Percentiles rank a stretch among this genome's conserved stretches.
Evolutionary conservation across 53 echinoderm and acorn worm genomes (phyloP).

Genomic region (Paelopatides confundens): DNA sequence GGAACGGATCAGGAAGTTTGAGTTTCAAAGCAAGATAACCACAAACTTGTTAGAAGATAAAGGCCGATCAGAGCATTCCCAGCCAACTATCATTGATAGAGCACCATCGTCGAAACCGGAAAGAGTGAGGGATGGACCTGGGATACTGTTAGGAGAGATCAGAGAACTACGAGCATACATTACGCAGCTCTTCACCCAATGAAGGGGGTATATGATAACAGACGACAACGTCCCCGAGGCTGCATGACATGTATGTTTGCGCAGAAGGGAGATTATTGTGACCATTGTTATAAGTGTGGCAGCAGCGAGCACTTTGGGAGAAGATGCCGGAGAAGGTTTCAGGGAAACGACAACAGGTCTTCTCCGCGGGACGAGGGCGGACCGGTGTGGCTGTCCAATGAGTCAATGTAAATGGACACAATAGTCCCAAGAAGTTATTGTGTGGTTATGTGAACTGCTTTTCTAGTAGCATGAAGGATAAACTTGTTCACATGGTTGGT

Average conservation of each 20-base stretch:
- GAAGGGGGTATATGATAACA: neutral
- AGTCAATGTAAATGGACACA: neutral
- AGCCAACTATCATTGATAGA: neutral
- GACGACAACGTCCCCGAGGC: neutral
- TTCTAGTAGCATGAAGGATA: neutral
- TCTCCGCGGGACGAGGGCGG: constrained; percentile 44
- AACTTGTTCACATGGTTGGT: constrained; percentile 11
- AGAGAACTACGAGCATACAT: constrained; percentile 12
- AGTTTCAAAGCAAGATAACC: neutral
- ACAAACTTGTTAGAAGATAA: neutral
- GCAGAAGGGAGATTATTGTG: constrained; percentile 11
- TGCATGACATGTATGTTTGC: neutral
- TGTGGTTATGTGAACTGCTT: neutral
- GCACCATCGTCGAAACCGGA: neutral
- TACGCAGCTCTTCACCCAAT: neutral
- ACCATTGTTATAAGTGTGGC: constrained; percentile 47
- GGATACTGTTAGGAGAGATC: constrained; percentile 22
- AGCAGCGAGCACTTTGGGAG: constrained; percentile 9
- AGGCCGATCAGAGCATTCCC: neutral
- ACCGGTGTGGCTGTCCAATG: neutral
- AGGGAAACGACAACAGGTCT: constrained; percentile 49
- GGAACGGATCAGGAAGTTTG: constrained; percentile 27
- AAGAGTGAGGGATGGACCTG: neutral
- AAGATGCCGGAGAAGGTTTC: constrained; percentile 5
- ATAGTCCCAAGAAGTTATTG: neutral